These are phyloP conservation scores for Myioborus melanocephalus DNA, from an alignment of 2,797 vertebrate species.

Conservation along the genomic window DNA sequence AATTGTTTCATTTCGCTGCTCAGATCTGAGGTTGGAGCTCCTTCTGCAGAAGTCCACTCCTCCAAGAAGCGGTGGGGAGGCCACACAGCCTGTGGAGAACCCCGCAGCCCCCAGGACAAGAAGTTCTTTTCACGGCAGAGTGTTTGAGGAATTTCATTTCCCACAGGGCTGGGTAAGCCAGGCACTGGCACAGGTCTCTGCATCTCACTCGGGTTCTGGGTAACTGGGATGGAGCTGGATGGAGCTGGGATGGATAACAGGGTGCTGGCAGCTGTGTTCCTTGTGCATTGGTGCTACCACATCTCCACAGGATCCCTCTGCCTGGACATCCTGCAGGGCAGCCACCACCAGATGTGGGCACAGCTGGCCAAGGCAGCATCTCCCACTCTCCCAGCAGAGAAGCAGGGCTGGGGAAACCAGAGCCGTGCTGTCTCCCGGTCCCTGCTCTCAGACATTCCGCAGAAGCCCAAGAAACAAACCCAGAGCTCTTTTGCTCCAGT, in stretches of 20 bases:
- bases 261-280: not conserved
- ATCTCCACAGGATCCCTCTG: not conserved
- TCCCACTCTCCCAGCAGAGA: not conserved
- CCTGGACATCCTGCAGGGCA: accelerated
- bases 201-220: not conserved
- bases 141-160: not conserved
- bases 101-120: not conserved
- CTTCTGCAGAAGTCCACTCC: not conserved
- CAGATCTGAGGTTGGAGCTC: not conserved
- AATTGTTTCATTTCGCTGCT: not conserved
- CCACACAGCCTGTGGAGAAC: accelerated
- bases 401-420: accelerated
- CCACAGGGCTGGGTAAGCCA: not conserved
- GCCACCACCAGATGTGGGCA: not conserved
- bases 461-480: not conserved
- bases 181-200: not conserved
- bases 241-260: not conserved
- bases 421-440: accelerated
- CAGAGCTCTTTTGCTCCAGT: not conserved
- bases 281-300: accelerated
- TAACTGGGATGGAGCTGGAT: not conserved
- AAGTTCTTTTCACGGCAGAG: not conserved
- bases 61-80: not conserved
- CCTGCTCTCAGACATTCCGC: accelerated
- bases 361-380: not conserved